Evolutionary conservation across 1,140 invertebrate species (phyloP).

Genomic region (Solen grandis): DNA sequence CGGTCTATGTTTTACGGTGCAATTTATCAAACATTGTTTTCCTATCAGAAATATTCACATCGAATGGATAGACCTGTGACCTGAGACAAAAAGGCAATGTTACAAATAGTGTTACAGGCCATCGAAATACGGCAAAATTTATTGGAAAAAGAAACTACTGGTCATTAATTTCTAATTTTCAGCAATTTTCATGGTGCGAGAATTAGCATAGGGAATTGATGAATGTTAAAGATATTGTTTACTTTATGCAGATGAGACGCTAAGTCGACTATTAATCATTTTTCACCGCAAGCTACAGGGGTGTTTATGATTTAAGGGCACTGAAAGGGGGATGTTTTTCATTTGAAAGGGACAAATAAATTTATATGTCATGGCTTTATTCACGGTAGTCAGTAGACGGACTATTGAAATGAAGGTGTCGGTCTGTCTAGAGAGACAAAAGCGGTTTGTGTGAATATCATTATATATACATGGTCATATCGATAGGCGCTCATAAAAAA

Average conservation of each 20-base stretch:
- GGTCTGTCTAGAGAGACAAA: too few relatives aligned
- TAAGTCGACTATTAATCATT: constrained; percentile 15
- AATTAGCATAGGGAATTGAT: constrained; percentile 43
- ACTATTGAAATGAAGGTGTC: too few relatives aligned
- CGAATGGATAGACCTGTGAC: not conserved
- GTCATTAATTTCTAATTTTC: constrained; percentile 59
- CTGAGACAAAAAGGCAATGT: constrained; percentile 28
- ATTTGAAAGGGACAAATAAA: too few relatives aligned
- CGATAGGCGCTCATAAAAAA: too few relatives aligned
- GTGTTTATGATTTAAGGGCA: too few relatives aligned
- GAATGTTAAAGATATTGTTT: constrained; percentile 42
- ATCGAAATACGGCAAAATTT: constrained; percentile 19
- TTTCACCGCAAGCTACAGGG: too few relatives aligned
- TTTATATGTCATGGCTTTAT: too few relatives aligned
- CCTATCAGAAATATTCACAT: constrained; percentile 28
- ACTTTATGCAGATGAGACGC: constrained; percentile 47
- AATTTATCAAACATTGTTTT: constrained; percentile 59
- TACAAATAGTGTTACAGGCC: not conserved
- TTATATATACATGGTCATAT: too few relatives aligned
- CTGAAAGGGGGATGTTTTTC: too few relatives aligned
- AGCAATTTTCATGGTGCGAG: constrained; percentile 14
- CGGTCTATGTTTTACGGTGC: constrained; percentile 45
- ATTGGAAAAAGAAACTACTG: constrained; percentile 23
- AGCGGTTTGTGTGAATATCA: too few relatives aligned
- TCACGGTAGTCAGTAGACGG: too few relatives aligned